Evolutionary conservation across 2,113 vertebrate species (phyloP), one percentile per base, ranked within the genome.

Genomic region (Ciconia boyciana): DNA sequence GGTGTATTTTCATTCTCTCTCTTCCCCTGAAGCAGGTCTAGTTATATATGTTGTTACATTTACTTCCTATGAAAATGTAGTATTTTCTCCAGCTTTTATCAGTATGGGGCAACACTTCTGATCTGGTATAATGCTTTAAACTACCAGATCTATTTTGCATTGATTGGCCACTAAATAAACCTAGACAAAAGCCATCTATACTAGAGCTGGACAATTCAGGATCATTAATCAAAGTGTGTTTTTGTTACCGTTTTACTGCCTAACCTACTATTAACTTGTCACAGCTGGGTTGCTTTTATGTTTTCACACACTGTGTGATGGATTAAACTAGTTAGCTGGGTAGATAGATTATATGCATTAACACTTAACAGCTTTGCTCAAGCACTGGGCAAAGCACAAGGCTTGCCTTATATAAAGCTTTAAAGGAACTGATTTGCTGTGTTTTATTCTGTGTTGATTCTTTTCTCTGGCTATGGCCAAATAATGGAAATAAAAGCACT

Each of bases 241-340:
- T 97, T 94, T 90, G 92, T 92, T 96, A 97, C 74, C 0, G 12
- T 97, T 98, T 98, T 97, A 97, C 95, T 96, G 94, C 90, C 92
- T 97, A 93, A 89, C 86, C 74, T 88, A 70, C 97, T 97, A 97
- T 98, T 98, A 98, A 97, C 95, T 98, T 98, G 96, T 97, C 97
- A 97, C 97, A 97, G 97, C 55, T 92, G 89, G 90, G 91, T 97
- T 96, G 94, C 82, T 97, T 98, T 97, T 97, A 97, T 95, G 93
- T 97, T 96, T 97, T 96, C 97, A 97, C 92, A 86, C 91, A 94
- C 91, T 92, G 70, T 91, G 94, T 97, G 95, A 98, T 98, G 96
- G 97, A 98, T 98, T 98, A 98, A 98, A 97, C 97, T 98, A 98
- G 98, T 98, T 98, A 98, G 92, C 95, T 97, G 95, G 96, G 95